Base-by-base conservation (phyloP, 2,888 invertebrate species). In the Micoletzkya japonica region DNA sequence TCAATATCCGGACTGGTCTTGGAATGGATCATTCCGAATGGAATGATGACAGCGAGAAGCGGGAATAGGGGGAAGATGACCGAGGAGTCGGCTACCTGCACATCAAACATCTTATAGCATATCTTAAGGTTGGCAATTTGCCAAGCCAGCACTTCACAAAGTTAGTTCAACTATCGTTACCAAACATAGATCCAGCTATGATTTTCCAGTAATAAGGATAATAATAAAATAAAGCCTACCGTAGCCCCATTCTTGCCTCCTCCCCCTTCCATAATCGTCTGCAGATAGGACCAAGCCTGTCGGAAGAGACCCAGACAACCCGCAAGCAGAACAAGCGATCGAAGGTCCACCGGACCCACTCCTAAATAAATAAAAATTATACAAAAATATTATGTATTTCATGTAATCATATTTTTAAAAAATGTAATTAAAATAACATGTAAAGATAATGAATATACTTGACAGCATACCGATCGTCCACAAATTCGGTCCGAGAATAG, bases 51-150 rank as follows among this genome's bases (percentile, higher is more conserved):
- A 87, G 94, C 89, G 72, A 92, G 91, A 86, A 96, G 91, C 70
- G 96, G 97, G 85, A 95, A 93, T 84, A 94, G 91, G 63, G 98
- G 98, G 34, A 95, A 96, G 84, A 98, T 88, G 80, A 98, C 95
- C 85, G 96, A 83, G 0, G 84, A 85, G 66, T 80, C 84, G 2
- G 77, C 76, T 2, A 79, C 76, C 67, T 67, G 39, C 10, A 34
- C 32, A 66, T 49, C 10, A 6, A n/a, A 28, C 28, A 30, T 34
- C 28, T 58, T n/a, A 24, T 58, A 7, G 2, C 34, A 17, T 34
- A 20, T 10, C 7, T 10, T 26, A 56, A 17, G 24, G 7, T 54
- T 7, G 7, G 7, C 54, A 10, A 17, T 54, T 54, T 54, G 7
- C 7, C 52, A 14, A n/a, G 17, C 52, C 17, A 20, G 7, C 39